phyloP scores from a whole-genome alignment of 2,797 vertebrate genomes.

The Protosalanx chinensis region DNA sequence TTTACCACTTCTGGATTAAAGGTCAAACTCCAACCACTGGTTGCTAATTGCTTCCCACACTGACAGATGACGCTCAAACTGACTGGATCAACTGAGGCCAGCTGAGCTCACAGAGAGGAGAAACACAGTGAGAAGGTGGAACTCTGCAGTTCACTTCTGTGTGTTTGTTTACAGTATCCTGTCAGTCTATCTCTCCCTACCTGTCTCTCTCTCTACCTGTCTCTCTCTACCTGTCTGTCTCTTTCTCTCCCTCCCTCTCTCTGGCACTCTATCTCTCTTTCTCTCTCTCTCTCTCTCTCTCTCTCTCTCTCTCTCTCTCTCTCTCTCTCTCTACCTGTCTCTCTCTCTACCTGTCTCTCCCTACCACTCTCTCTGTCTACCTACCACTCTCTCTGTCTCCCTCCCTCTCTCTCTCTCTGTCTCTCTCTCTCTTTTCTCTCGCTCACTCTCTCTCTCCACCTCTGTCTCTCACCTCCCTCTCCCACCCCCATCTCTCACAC shows the following conservation, averaged over 20 bases:
- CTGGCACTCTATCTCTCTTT: background rate
- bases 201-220: background rate
- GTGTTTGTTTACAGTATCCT: background rate
- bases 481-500: too few relatives aligned
- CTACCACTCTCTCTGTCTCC: background rate
- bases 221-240: background rate
- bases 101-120: constrained; percentile 21
- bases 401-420: background rate
- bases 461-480: background rate
- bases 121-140: too few relatives aligned
- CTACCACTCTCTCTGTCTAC: background rate
- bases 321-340: background rate
- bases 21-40: constrained; percentile 33
- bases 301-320: background rate
- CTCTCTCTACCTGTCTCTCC: background rate
- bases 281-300: background rate
- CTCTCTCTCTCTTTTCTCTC: background rate
- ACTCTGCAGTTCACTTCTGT: too few relatives aligned
- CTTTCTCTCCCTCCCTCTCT: background rate
- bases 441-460: background rate
- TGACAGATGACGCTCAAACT: constrained; percentile 57
- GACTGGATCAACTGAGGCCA: constrained; percentile 41
- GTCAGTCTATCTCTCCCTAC: background rate
- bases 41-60: constrained; percentile 58
- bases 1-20: constrained; percentile 58